Base-by-base conservation (phyloP, 1,140 invertebrate species). In the Tribolium madens region DNA sequence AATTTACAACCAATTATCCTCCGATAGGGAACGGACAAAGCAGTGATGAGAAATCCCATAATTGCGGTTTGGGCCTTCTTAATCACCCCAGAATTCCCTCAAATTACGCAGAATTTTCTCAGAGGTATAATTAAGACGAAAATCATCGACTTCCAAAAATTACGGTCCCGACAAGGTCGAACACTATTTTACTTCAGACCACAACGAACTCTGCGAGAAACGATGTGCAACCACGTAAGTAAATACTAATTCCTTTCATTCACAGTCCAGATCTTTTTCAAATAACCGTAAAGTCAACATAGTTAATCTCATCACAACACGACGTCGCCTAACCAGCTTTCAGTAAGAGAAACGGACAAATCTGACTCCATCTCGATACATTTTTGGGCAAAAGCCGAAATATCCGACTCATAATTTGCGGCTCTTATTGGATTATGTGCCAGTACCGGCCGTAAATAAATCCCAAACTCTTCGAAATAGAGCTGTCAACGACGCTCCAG, bases 251-350 rank as follows among this genome's bases (percentile, higher is more conserved):
- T 64, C 57, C 57, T 33, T 64, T 64, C 57, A 64, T 64, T 64
- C 57, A 64, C 57, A 64, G 21, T 64, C 57, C 57, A 64, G 57
- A 64, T 64, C 57, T 64, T 64, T 64, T 64, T 64, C 57, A 64
- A 64, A 64, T 64, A 64, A 64, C 57, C 57, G 57, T 64, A 64
- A 64, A 64, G 57, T 64, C 57, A 64, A 64, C 57, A 64, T n/a
- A 33, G 57, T 64, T 64, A 64, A 64, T 64, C 57, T 64, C 57
- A 64, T 64, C 21, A 33, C 17, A 60, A 26, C 53, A 60, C 57
- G 57, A 57, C 18, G 18, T 33, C 57, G 57, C 17, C 57, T n/a
- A 33, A 64, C 21, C 57, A 33, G 31, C 57, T 64, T 14, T n/a
- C 21, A 60, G 26, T 21, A 64, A 64, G 26, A 31, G 57, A 64